phyloP scores from a whole-genome alignment of 2,113 vertebrate species.

The Lepus americanus region DNA sequence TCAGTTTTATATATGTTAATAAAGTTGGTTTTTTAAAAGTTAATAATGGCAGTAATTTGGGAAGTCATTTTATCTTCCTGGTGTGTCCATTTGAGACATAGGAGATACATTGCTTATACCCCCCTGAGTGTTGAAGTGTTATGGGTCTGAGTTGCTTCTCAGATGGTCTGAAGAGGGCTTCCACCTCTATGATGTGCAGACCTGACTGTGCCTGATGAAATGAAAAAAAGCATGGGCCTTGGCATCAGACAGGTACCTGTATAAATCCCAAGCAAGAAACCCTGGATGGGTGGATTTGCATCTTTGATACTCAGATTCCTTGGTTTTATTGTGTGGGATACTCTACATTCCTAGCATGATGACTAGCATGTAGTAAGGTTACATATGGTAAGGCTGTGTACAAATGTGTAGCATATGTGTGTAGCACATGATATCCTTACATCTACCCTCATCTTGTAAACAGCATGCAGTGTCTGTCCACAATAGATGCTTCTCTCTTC shows the following conservation, averaged over 20 bases:
- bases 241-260: background rate
- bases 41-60: background rate
- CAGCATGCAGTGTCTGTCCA: background rate
- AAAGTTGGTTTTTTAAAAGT: background rate
- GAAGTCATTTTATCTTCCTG: background rate
- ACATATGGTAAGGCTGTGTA: background rate
- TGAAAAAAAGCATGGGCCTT: background rate
- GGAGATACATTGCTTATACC: background rate
- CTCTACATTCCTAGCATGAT: background rate
- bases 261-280: background rate
- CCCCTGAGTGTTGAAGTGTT: background rate
- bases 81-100: background rate
- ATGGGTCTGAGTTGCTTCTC: background rate
- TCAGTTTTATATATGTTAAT: background rate
- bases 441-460: background rate
- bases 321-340: background rate
- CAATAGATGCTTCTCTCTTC: background rate
- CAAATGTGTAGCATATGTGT: background rate
- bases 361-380: background rate
- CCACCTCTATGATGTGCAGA: background rate
- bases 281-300: background rate
- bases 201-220: background rate
- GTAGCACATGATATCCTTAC: background rate
- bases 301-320: background rate
- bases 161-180: background rate